phyloP scores from a whole-genome alignment of 2,797 vertebrate genomes.

The Cichlasoma orientale region DNA sequence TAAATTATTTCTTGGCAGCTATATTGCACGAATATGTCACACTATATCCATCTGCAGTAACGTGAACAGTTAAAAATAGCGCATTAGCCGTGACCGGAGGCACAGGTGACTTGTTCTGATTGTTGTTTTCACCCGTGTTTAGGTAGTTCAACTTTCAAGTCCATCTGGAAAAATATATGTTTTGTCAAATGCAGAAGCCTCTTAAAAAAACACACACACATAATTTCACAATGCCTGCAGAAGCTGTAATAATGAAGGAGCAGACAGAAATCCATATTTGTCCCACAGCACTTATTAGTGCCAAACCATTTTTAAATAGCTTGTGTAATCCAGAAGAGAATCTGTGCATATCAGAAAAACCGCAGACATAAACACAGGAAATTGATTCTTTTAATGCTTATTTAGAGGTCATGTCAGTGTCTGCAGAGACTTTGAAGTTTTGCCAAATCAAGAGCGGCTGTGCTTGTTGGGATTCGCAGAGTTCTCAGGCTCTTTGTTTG shows the following conservation, averaged over 20 bases:
- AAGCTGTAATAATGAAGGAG: background rate
- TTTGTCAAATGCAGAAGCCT: background rate
- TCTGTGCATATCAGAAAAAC: conserved; percentile 28
- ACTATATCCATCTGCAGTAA: background rate
- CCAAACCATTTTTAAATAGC: conserved; percentile 13
- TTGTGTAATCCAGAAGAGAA: conserved; percentile 28
- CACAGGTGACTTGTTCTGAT: background rate
- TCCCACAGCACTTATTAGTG: background rate
- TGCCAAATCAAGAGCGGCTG: conserved; percentile 13
- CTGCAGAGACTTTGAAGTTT: conserved; percentile 45
- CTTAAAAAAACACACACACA: background rate
- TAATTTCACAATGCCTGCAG: background rate
- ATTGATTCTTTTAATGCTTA: conserved; percentile 48
- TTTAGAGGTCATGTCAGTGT: conserved; percentile 42
- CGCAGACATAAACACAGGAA: conserved; percentile 63
- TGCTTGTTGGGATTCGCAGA: conserved; percentile 42
- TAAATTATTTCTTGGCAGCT: background rate
- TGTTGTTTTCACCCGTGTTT: background rate
- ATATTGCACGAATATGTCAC: background rate
- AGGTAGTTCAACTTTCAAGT: no score
- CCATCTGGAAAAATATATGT: background rate
- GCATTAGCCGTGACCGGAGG: background rate
- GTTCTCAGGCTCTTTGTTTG: conserved; percentile 49
- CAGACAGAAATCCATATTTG: background rate
- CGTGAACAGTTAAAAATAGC: background rate